phyloP scores from a whole-genome alignment of 2,888 invertebrate genomes.

The Chloromyia formosa region DNA sequence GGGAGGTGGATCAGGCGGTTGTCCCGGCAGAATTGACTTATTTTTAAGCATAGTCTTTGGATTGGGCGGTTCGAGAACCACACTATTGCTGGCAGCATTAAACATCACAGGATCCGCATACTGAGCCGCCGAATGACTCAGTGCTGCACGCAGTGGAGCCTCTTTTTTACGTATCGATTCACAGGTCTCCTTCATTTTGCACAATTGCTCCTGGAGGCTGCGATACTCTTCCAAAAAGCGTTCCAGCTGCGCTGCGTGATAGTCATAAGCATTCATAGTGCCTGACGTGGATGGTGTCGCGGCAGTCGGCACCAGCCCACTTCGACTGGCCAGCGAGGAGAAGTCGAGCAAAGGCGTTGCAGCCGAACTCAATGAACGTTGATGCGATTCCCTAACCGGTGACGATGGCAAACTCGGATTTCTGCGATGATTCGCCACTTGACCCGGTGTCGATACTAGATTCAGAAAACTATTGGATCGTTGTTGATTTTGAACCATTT shows the following conservation, averaged over 20 bases:
- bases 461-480: conserved; percentile 78
- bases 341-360: conserved; percentile 71
- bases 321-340: conserved; percentile 65
- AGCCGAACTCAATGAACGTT: conserved; percentile 61
- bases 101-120: conserved; percentile 65
- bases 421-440: conserved; percentile 58
- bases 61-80: conserved; percentile 54
- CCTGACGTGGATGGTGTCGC: conserved; percentile 58
- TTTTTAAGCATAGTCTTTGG: conserved; percentile 69
- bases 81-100: conserved; percentile 58
- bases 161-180: conserved; percentile 71
- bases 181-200: conserved; percentile 82
- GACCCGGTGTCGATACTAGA: conserved; percentile 65
- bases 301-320: conserved; percentile 60
- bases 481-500: conserved; percentile 54
- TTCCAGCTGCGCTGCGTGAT: conserved; percentile 81
- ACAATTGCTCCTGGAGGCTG: conserved; percentile 78
- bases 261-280: conserved; percentile 74
- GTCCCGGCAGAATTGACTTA: conserved; percentile 64
- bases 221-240: conserved; percentile 83
- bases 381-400: conserved; percentile 66
- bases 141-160: conserved; percentile 56
- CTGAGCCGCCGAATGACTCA: conserved; percentile 59
- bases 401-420: conserved; percentile 74
- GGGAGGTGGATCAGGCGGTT: conserved; percentile 63